These are phyloP conservation scores for Spilosoma lubricipeda DNA, from an alignment of 2,888 invertebrate species.

Conservation along the genomic window DNA sequence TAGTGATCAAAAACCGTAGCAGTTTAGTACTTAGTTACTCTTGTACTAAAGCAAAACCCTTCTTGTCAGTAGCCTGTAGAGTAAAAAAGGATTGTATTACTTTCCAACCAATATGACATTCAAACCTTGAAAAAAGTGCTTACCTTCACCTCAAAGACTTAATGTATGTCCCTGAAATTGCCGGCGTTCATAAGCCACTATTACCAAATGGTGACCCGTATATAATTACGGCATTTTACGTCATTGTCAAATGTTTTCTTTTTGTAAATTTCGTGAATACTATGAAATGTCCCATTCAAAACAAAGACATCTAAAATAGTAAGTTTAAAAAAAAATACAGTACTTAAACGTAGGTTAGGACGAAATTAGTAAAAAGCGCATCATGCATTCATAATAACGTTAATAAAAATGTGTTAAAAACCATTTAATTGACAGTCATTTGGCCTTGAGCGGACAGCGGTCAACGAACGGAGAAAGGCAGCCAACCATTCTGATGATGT, in stretches of 20 bases:
- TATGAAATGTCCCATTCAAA: too few relatives aligned
- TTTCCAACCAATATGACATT: too few relatives aligned
- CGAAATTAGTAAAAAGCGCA: neutral
- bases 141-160: neutral
- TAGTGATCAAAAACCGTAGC: neutral
- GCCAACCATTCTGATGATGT: constrained; percentile 53
- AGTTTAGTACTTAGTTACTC: neutral
- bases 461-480: constrained; percentile 73
- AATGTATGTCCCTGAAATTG: neutral
- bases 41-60: neutral
- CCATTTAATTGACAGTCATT: constrained; percentile 58
- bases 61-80: neutral
- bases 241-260: neutral
- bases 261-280: neutral
- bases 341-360: neutral
- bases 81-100: too few relatives aligned
- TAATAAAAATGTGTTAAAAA: constrained; percentile 48
- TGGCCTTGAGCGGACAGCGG: constrained; percentile 68
- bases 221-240: neutral
- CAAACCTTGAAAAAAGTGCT: neutral
- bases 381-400: constrained; percentile 29
- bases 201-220: neutral
- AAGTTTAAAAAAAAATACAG: neutral
- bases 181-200: neutral
- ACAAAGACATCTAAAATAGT: neutral